Evolutionary conservation across 1,140 invertebrate genomes (phyloP).

Genomic region (Papilio xuthus): DNA sequence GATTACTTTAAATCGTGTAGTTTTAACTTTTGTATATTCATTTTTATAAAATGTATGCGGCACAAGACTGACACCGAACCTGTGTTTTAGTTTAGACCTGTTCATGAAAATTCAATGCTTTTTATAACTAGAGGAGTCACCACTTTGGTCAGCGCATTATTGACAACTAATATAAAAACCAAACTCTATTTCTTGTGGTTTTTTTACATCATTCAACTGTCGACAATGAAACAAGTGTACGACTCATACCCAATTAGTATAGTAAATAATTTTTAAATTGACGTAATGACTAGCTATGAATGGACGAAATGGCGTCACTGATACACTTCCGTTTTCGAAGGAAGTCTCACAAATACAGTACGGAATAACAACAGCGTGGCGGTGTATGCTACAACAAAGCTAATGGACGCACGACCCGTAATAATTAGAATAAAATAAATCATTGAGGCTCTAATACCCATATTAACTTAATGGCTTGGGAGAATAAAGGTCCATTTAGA

Average conservation of each 20-base stretch:
- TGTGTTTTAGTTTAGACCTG: too few species aligned
- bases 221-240: background rate
- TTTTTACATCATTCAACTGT: background rate
- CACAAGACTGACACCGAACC: background rate
- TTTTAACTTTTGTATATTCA: background rate
- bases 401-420: conserved; percentile 33
- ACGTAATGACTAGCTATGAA: conserved; percentile 20
- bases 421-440: conserved; percentile 35
- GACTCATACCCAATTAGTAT: background rate
- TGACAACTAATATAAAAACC: too few species aligned
- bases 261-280: conserved; percentile 33
- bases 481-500: too few species aligned
- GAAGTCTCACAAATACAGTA: conserved; percentile 37
- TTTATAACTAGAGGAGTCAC: too few species aligned
- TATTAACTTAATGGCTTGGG: background rate
- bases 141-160: background rate
- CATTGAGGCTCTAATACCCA: background rate
- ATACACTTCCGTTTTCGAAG: conserved; percentile 35
- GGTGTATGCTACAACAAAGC: conserved; percentile 32
- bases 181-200: background rate
- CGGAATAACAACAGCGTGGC: conserved; percentile 33
- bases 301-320: conserved; percentile 35
- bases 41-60: background rate
- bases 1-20: background rate
- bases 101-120: too few species aligned